Evolutionary conservation across 2,888 invertebrate genomes (phyloP).

Genomic region (Tipula lateralis): DNA sequence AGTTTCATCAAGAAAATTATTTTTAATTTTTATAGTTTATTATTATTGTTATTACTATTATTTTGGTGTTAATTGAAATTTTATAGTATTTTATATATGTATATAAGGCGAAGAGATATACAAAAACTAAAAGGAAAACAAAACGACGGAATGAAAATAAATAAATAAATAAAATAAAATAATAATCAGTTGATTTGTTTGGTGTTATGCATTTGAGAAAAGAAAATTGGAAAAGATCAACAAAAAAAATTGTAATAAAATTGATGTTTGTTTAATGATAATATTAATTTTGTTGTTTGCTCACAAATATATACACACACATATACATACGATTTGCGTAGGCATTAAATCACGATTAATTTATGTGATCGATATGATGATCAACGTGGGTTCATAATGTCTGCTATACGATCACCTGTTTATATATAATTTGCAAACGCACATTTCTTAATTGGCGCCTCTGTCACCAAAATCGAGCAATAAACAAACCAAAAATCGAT

Average conservation of each 20-base stretch:
- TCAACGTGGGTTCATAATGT: neutral
- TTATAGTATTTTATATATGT: conserved; percentile 3
- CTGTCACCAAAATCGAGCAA: neutral
- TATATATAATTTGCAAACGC: neutral
- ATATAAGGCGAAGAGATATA: neutral
- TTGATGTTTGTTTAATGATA: conserved; percentile 24
- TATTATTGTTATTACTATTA: conserved; percentile 24
- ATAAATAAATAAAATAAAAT: neutral
- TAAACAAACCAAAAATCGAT: neutral
- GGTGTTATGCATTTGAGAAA: conserved; percentile 11
- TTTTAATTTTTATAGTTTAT: conserved; percentile 25
- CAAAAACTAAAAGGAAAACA: neutral
- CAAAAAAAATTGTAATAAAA: neutral
- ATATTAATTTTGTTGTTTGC: neutral
- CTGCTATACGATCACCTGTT: neutral
- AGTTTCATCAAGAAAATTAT: conserved; percentile 29
- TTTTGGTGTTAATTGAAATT: conserved; percentile 29
- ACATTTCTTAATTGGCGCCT: neutral
- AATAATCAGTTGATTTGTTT: conserved; percentile 15
- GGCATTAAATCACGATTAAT: neutral
- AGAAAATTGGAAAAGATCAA: conserved; percentile 4
- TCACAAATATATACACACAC: neutral
- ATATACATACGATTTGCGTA: neutral
- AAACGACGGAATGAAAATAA: neutral
- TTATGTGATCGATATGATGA: neutral